phyloP scores from a whole-genome alignment of 2,113 vertebrate genomes.

The Canis aureus region DNA sequence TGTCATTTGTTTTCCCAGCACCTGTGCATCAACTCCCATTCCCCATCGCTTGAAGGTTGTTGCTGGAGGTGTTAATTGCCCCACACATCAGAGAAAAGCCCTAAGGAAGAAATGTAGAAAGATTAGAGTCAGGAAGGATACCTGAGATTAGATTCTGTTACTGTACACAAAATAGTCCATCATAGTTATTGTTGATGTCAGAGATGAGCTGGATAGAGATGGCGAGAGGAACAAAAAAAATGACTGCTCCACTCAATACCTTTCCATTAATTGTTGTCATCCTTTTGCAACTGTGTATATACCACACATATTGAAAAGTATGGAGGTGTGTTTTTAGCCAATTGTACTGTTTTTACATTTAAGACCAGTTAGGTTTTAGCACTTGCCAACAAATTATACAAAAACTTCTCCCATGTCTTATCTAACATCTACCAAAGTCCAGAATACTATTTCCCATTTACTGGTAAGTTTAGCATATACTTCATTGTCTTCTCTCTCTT shows the following conservation, averaged over 20 bases:
- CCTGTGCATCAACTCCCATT: no score
- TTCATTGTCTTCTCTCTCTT: background rate
- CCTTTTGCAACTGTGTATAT: background rate
- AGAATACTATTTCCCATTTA: background rate
- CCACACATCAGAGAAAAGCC: background rate
- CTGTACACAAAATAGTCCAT: background rate
- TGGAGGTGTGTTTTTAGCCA: background rate
- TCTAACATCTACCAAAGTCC: background rate
- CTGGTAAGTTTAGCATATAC: background rate
- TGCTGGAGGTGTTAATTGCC: background rate
- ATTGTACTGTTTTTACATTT: background rate
- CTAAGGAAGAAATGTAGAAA: conserved; percentile 39
- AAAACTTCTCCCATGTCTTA: background rate
- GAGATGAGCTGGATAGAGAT: background rate
- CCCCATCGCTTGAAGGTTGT: background rate
- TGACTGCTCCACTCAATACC: background rate
- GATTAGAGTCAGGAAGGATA: background rate
- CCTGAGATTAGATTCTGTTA: conserved; percentile 15
- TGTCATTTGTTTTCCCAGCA: background rate
- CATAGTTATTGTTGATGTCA: background rate
- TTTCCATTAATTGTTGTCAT: background rate
- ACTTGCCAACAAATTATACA: background rate
- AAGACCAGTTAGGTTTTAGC: background rate
- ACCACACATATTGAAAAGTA: background rate
- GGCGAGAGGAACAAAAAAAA: background rate